A percentile compares a stretch with the other conserved stretches of the same genome.
Conservation (phyloP, 2,888 invertebrate species). For the Mythimna albipuncta region DNA sequence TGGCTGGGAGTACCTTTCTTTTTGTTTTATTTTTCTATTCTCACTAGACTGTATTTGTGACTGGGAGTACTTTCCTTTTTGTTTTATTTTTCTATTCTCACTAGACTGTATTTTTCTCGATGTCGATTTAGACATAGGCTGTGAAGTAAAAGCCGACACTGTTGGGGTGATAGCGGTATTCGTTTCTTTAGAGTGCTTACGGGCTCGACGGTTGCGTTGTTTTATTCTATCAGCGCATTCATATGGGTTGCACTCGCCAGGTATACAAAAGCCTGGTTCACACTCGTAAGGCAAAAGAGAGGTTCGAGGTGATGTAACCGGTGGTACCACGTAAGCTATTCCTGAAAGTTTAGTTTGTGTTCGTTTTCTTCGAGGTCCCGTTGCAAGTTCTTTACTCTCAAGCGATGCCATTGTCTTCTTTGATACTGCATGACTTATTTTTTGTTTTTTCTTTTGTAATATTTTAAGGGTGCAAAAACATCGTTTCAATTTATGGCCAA, state of each 20-base stretch:
- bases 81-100: conserved; percentile 15
- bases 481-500: conserved; percentile 55
- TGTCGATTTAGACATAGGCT: conserved; percentile 28
- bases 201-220: conserved; percentile 18
- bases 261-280: conserved; percentile 66
- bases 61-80: conserved; percentile 8
- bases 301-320: conserved; percentile 7
- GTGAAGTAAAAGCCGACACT: conserved; percentile 44
- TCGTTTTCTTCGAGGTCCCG: background rate
- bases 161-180: conserved; percentile 22
- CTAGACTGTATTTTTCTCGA: conserved; percentile 16
- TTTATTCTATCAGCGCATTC: conserved; percentile 59
- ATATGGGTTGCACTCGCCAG: conserved; percentile 67
- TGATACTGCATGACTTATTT: conserved; percentile 25
- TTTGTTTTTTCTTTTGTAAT: conserved; percentile 50
- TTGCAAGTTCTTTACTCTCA: conserved; percentile 3
- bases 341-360: conserved; percentile 44
- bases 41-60: background rate
- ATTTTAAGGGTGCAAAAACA: conserved; percentile 72
- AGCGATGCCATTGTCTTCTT: conserved; percentile 47
- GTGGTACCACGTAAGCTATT: conserved; percentile 32
- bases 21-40: conserved; percentile 12
- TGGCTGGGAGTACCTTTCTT: background rate
- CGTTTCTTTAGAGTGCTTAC: conserved; percentile 31
- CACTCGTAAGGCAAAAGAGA: conserved; percentile 66